These are phyloP conservation scores for Triplophysa bombifrons DNA, from an alignment of 2,797 vertebrate species.

Conservation along the genomic window DNA sequence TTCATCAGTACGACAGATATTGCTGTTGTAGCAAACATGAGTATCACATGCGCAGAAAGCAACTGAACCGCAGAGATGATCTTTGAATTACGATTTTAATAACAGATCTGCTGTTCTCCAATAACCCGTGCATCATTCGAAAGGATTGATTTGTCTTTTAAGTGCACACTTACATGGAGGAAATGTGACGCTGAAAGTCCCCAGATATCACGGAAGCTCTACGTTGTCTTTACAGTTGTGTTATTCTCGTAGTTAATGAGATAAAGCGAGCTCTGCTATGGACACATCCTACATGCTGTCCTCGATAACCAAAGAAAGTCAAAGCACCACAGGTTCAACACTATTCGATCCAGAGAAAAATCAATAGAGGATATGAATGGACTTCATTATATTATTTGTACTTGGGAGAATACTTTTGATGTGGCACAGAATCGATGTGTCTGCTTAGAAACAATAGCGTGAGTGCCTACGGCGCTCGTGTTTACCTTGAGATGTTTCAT, in stretches of 20 bases:
- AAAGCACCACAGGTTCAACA: slow-evolving; percentile 45
- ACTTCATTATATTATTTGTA: slow-evolving; percentile 66
- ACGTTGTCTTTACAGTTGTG: not conserved
- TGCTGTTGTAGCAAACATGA: not conserved
- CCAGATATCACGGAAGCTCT: not conserved
- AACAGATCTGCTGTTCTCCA: slow-evolving; percentile 19
- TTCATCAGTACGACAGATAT: not conserved
- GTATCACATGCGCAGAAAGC: not conserved
- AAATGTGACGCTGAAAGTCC: not conserved
- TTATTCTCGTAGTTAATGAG: slow-evolving; percentile 5
- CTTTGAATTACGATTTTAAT: slow-evolving; percentile 44
- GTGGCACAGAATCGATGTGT: slow-evolving; percentile 50
- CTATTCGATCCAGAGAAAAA: slow-evolving; percentile 38
- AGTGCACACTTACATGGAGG: not conserved
- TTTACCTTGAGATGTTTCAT: slow-evolving; percentile 28
- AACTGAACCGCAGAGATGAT: not conserved
- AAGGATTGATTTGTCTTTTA: not conserved
- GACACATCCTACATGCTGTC: slow-evolving; percentile 20
- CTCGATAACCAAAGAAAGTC: slow-evolving; percentile 47
- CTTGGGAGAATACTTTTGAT: slow-evolving; percentile 60
- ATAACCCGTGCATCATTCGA: slow-evolving; percentile 13
- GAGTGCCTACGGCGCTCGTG: slow-evolving; percentile 32
- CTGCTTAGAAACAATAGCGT: slow-evolving; percentile 50
- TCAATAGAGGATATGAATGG: slow-evolving; percentile 61
- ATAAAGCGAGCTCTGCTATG: slow-evolving; percentile 19